A percentile compares a stretch with the other conserved stretches of the same genome.
These are phyloP conservation scores for Coranthus polyacanthus DNA, from an alignment of 2,797 vertebrate genomes.

Conservation along the genomic window DNA sequence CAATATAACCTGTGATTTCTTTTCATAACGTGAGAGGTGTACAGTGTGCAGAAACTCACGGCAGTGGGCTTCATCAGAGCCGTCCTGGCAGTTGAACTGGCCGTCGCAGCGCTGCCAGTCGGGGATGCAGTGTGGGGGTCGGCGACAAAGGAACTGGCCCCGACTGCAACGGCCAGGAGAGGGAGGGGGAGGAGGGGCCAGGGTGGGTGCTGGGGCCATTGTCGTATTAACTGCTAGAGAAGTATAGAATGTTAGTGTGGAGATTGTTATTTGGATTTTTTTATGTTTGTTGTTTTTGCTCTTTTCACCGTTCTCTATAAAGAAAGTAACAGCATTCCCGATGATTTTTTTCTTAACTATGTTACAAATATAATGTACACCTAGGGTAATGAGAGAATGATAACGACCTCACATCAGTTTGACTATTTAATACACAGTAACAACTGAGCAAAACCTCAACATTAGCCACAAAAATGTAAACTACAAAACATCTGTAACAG, in stretches of 20 bases:
- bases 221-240: conserved; percentile 66
- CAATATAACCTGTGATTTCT: too few species aligned
- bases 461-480: too few species aligned
- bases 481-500: too few species aligned
- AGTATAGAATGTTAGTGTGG: neutral
- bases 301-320: neutral
- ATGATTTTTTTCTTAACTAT: too few species aligned
- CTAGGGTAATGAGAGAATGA: too few species aligned
- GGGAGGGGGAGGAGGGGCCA: conserved; percentile 41
- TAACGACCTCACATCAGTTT: too few species aligned
- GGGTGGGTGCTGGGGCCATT: conserved; percentile 56
- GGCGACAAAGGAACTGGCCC: conserved; percentile 90
- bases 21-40: neutral
- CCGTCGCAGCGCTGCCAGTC: conserved; percentile 95
- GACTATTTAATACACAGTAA: too few species aligned
- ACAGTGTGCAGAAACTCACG: conserved; percentile 84
- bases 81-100: conserved; percentile 89
- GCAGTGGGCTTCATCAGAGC: conserved; percentile 91
- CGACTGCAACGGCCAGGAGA: conserved; percentile 83
- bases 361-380: too few species aligned
- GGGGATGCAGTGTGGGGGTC: conserved; percentile 89
- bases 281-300: neutral
- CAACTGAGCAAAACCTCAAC: too few species aligned
- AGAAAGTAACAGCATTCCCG: neutral
- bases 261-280: neutral